Base-by-base conservation (phyloP, 2,888 invertebrate species). In the Amorpha juglandis region DNA sequence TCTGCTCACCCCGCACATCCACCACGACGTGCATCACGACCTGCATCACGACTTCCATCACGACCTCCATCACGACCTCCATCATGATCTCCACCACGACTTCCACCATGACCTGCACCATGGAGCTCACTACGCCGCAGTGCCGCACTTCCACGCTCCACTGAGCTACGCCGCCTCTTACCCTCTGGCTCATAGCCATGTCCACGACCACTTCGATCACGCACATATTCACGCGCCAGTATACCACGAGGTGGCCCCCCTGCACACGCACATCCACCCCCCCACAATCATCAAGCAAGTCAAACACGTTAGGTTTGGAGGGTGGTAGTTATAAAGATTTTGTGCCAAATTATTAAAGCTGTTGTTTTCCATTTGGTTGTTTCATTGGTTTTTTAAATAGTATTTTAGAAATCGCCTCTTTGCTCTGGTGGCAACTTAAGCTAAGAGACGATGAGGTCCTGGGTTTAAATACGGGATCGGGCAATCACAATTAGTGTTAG, bases 1-100 rank as follows among this genome's bases (percentile, higher is more conserved):
- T 14, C 73, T 84, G 66, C 78, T 80, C 16, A 68, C 76, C 3
- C 68, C 77, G 16, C 71, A 73, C 48, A 68, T 77, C 47, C 75
- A 38, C 68, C 67, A 12, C 70, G 70, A 68, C 69, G 69, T 66
- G 21, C 68, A 58, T 42, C 67, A 68, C 35, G 70, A 68, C 53
- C 62, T 72, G 11, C 65, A 66, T 47, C 70, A 50, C 9, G 50
- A 50, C 16, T 50, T 50, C 6, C 50, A 63, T 51, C 62, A 53
- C 64, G 58, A 63, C 42, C 52, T 65, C 38, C 68, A 19, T 67
- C 67, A 11, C 68, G 69, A 67, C 69, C 70, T 64, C 42, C 67
- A 48, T 50, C 66, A 68, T 64, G 67, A 68, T 55, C 64, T 69
- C 1, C 72, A 66, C 38, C 71, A 66, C 64, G 76, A 42, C 65